These are phyloP conservation scores for Flexamia atlantica DNA, from an alignment of 2,888 invertebrate genomes.

Conservation along the genomic window DNA sequence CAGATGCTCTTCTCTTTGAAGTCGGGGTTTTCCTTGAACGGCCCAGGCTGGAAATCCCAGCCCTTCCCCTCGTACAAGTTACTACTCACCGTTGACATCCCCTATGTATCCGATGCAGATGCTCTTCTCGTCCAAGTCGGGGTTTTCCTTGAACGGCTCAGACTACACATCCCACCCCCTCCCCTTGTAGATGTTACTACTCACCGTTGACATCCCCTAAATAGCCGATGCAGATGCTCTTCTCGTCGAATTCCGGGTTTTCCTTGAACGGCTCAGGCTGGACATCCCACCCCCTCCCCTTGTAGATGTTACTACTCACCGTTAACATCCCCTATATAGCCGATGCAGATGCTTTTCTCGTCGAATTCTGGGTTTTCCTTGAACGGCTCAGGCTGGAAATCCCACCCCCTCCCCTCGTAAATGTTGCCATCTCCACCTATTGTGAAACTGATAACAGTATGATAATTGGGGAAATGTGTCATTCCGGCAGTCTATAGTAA, in stretches of 20 bases:
- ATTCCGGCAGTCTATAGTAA: too few relatives aligned
- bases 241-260: background rate
- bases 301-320: background rate
- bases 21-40: too few relatives aligned
- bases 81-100: background rate
- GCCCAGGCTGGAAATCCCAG: too few relatives aligned
- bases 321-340: background rate
- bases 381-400: background rate
- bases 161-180: too few relatives aligned
- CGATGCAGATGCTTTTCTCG: background rate
- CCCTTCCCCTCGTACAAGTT: too few relatives aligned
- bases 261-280: slow-evolving; percentile 6
- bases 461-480: background rate
- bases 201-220: background rate
- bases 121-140: background rate
- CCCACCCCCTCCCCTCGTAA: slow-evolving; percentile 5
- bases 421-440: slow-evolving; percentile 15
- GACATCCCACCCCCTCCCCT: background rate
- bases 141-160: too few relatives aligned
- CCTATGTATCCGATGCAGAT: background rate
- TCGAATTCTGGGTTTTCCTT: background rate
- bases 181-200: too few relatives aligned
- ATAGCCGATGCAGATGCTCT: background rate
- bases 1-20: background rate
- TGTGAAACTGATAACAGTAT: background rate